These are phyloP conservation scores for Parnassius smintheus DNA, from an alignment of 2,888 invertebrate genomes.

Conservation along the genomic window DNA sequence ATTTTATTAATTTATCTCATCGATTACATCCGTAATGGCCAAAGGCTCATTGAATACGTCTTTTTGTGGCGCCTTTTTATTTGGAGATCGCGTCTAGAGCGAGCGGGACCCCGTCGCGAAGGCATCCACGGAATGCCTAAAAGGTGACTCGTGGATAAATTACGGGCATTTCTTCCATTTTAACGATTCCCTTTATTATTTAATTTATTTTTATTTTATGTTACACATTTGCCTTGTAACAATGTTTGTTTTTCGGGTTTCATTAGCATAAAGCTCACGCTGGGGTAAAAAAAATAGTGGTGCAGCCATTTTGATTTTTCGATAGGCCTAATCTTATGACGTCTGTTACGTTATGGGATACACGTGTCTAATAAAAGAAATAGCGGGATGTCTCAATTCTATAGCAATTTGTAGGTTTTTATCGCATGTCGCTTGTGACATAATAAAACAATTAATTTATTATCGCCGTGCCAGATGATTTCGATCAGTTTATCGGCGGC, in stretches of 20 bases:
- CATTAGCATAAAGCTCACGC: constrained; percentile 77
- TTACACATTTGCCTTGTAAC: constrained; percentile 80
- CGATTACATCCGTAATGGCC: constrained; percentile 78
- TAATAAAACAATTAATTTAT: constrained; percentile 80
- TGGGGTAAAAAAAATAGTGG: constrained; percentile 60
- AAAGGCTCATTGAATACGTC: constrained; percentile 78
- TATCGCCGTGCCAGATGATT: constrained; percentile 65
- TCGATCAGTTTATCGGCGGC: constrained; percentile 69
- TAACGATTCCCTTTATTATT: constrained; percentile 81
- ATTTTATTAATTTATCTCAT: constrained; percentile 78
- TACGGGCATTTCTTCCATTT: constrained; percentile 80
- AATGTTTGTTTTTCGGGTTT: constrained; percentile 78
- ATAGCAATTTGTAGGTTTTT: constrained; percentile 73
- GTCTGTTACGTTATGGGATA: constrained; percentile 57
- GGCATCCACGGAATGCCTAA: constrained; percentile 79
- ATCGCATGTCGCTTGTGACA: constrained; percentile 68
- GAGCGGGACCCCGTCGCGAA: constrained; percentile 71
- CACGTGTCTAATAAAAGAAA: constrained; percentile 70
- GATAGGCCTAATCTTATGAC: constrained; percentile 67
- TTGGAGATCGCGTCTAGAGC: constrained; percentile 75
- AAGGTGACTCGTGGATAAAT: constrained; percentile 81
- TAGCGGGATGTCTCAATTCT: constrained; percentile 78
- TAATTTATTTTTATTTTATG: constrained; percentile 80
- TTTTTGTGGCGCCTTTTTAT: constrained; percentile 80
- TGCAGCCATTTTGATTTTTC: constrained; percentile 64